Conservation (phyloP, 2,797 vertebrate species). For the Coreius guichenoti region DNA sequence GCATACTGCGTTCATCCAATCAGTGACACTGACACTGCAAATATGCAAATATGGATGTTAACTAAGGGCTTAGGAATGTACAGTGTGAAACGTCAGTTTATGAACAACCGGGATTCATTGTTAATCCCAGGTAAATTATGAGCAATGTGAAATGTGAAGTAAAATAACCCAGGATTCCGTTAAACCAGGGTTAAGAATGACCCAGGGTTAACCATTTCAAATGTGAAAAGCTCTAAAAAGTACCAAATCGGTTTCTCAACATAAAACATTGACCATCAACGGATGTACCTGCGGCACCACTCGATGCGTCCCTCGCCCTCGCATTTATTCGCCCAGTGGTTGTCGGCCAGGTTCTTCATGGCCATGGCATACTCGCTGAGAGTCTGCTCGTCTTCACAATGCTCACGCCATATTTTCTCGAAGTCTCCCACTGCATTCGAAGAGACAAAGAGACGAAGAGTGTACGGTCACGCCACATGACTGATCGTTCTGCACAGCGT, state of each 20-base stretch:
- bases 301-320: slow-evolving; percentile 98
- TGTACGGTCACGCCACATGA: neutral
- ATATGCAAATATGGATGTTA: no score
- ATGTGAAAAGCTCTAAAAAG: neutral
- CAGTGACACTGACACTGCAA: no score
- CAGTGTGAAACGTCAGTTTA: no score
- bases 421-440: slow-evolving; percentile 91
- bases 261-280: neutral
- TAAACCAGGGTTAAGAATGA: neutral
- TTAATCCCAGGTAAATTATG: no score
- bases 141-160: neutral
- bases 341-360: slow-evolving; percentile 98
- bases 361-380: slow-evolving; percentile 96
- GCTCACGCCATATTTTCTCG: slow-evolving; percentile 98
- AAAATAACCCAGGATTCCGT: neutral
- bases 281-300: slow-evolving; percentile 94
- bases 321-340: slow-evolving; percentile 94
- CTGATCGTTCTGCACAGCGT: neutral
- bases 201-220: neutral
- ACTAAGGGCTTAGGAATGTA: no score
- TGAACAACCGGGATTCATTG: no score
- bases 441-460: neutral
- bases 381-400: slow-evolving; percentile 96
- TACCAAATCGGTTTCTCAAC: neutral
- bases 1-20: no score